phyloP scores from a whole-genome alignment of 2,113 vertebrate species.

The Willisornis vidua region DNA sequence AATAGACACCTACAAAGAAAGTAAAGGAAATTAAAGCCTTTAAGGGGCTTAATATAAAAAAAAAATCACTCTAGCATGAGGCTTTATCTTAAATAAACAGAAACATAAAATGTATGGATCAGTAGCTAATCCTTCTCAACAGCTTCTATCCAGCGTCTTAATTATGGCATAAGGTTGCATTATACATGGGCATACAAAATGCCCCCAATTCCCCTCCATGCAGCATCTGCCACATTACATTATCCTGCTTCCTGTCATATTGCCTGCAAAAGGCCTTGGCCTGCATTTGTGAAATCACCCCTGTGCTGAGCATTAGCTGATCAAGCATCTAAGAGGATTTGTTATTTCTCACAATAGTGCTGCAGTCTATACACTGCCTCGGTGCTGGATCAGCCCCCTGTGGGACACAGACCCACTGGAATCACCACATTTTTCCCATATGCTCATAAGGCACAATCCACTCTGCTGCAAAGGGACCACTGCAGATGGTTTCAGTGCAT shows the following conservation, averaged over 20 bases:
- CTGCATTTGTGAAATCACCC: not conserved
- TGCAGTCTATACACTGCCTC: not conserved
- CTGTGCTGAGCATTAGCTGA: not conserved
- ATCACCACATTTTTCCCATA: fast-evolving
- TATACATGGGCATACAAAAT: not conserved
- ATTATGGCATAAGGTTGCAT: constrained; percentile 31
- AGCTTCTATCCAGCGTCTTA: not conserved
- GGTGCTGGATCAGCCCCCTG: not conserved
- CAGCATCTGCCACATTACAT: constrained; percentile 48
- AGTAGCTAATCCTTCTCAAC: constrained; percentile 33
- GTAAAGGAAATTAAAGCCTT: not conserved
- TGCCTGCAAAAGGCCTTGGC: not conserved
- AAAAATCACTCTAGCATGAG: not conserved
- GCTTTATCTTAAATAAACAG: constrained; percentile 30
- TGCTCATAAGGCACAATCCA: fast-evolving
- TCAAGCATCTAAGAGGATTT: not conserved
- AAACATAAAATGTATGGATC: constrained; percentile 5
- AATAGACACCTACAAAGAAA: not conserved
- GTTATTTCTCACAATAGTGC: not conserved
- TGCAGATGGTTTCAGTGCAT: not conserved
- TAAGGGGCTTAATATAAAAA: not conserved
- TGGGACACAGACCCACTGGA: not conserved
- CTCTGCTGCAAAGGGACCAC: fast-evolving
- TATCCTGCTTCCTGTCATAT: not conserved
- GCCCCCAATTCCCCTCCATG: constrained; percentile 15